Conservation (phyloP, 2,113 vertebrate genomes). For the Axis porcinus region DNA sequence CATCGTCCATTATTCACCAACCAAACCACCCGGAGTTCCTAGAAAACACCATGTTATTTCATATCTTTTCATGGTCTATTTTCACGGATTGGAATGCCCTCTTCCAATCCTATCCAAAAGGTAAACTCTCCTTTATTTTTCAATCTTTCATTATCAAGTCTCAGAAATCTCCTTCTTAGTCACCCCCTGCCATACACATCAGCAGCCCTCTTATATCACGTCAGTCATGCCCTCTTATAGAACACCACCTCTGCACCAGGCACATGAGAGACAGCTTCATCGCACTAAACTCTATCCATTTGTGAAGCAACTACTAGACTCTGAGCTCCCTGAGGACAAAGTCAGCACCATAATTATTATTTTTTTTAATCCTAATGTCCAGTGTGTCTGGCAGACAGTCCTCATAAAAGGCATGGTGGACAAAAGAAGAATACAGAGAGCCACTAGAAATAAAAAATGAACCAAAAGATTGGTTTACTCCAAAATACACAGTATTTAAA, state of each 20-base stretch:
- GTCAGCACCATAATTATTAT: neutral
- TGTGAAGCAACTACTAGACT: constrained; percentile 13
- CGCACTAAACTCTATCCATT: neutral
- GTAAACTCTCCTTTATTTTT: neutral
- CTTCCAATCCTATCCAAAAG: neutral
- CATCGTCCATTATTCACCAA: neutral
- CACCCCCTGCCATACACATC: neutral
- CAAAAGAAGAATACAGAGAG: neutral
- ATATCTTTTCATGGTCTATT: neutral
- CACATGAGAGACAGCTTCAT: neutral
- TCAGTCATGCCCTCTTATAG: neutral
- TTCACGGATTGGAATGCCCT: neutral
- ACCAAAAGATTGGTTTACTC: neutral
- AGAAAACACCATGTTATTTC: neutral
- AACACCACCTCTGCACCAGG: neutral
- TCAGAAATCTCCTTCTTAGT: neutral
- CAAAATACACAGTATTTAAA: neutral
- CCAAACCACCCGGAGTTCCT: neutral
- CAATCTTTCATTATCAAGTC: neutral
- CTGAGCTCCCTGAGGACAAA: neutral
- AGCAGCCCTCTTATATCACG: neutral
- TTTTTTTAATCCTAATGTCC: neutral
- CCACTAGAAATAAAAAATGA: neutral
- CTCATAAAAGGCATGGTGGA: neutral
- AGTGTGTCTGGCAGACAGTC: neutral